A percentile compares a stretch with the other conserved stretches of the same genome.
These are phyloP conservation scores for Ptilorrhoa leucosticta DNA, from an alignment of 2,113 vertebrate species.

Conservation along the genomic window DNA sequence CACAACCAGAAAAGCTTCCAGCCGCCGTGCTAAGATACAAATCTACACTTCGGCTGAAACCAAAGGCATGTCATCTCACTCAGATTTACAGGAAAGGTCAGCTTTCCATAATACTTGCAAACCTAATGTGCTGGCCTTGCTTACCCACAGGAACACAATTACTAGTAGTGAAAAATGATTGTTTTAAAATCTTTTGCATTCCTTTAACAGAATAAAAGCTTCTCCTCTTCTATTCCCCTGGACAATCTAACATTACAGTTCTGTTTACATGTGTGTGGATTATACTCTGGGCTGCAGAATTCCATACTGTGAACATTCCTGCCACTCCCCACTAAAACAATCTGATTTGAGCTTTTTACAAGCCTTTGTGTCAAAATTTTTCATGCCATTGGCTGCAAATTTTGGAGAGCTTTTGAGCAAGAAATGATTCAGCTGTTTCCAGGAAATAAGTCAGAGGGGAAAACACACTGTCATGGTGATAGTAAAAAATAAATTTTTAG, in stretches of 20 bases:
- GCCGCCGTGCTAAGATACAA: neutral
- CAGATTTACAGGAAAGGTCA: neutral
- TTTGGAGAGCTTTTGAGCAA: neutral
- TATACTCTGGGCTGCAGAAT: neutral
- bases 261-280: neutral
- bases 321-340: neutral
- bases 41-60: neutral
- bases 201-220: neutral
- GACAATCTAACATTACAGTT: neutral
- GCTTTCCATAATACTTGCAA: neutral
- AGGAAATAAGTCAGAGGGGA: neutral
- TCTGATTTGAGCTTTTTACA: neutral
- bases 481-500: neutral
- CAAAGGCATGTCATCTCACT: neutral
- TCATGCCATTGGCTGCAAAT: neutral
- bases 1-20: neutral
- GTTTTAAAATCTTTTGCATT: neutral
- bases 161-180: neutral
- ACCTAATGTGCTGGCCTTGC: neutral
- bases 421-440: constrained; percentile 19
- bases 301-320: neutral
- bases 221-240: neutral
- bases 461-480: neutral
- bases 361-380: neutral
- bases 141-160: neutral